These are phyloP conservation scores for Hypena proboscidalis DNA, from an alignment of 2,888 invertebrate species.

Conservation along the genomic window DNA sequence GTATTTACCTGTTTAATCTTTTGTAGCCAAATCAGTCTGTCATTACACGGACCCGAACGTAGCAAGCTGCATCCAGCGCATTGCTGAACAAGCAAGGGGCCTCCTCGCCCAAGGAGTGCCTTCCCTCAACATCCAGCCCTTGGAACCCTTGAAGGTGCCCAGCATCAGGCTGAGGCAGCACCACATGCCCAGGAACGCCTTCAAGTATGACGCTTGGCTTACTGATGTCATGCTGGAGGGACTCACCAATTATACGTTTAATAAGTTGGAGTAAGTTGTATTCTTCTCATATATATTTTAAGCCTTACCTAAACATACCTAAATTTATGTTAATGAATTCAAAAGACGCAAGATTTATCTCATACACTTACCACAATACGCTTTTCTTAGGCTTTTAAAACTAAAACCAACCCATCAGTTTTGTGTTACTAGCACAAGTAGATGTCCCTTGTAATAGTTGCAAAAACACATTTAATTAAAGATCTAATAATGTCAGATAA, in stretches of 20 bases:
- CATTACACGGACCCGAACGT: constrained; percentile 85
- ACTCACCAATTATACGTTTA: constrained; percentile 79
- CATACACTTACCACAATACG: no score
- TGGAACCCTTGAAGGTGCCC: constrained; percentile 86
- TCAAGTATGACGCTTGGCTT: constrained; percentile 83
- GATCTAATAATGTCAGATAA: no score
- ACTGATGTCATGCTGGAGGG: constrained; percentile 76
- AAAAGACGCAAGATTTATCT: no score
- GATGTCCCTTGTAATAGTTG: no score
- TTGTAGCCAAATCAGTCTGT: constrained; percentile 66
- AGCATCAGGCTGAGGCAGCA: constrained; percentile 85
- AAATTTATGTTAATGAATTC: no score
- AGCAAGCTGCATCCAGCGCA: constrained; percentile 81
- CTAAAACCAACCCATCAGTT: no score
- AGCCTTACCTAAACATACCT: no score
- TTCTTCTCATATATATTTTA: no score
- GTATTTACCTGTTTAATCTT: background rate
- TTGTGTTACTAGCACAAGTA: no score
- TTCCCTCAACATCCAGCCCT: constrained; percentile 83
- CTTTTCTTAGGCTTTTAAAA: no score
- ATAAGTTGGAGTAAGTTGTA: constrained; percentile 79
- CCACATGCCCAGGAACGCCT: constrained; percentile 71
- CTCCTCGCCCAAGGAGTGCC: constrained; percentile 85
- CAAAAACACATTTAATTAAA: no score
- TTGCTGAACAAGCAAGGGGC: constrained; percentile 80